These are phyloP conservation scores for Rallus crepitans DNA, from an alignment of 2,797 vertebrate genomes.

Conservation along the genomic window DNA sequence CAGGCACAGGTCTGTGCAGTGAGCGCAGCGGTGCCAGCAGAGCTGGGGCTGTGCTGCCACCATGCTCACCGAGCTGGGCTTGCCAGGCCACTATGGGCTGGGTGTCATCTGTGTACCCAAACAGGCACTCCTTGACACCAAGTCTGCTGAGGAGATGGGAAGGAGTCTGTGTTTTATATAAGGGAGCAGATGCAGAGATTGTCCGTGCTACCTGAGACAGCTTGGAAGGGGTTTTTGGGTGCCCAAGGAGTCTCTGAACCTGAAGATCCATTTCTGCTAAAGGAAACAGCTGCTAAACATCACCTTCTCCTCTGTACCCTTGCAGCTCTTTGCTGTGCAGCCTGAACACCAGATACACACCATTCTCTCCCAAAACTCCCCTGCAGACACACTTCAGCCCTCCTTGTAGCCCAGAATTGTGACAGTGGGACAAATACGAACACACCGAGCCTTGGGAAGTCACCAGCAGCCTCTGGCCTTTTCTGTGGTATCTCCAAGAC, in stretches of 20 bases:
- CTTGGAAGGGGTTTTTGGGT: not conserved
- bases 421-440: not conserved
- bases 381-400: not conserved
- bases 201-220: not conserved
- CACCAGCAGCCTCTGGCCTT: not conserved
- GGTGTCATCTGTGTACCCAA: too few relatives aligned
- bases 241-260: not conserved
- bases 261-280: not conserved
- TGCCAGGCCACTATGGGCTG: too few relatives aligned
- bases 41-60: not conserved
- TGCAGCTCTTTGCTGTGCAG: not conserved
- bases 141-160: not conserved
- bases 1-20: not conserved
- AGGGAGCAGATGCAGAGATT: not conserved
- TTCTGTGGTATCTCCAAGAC: not conserved
- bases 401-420: not conserved
- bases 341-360: not conserved
- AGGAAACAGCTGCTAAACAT: not conserved
- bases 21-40: fast-evolving
- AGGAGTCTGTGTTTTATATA: not conserved
- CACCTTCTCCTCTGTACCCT: not conserved
- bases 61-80: not conserved
- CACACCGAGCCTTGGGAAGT: not conserved
- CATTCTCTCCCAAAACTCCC: not conserved
- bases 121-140: not conserved